phyloP scores from a whole-genome alignment of 1,140 invertebrate species.

The Pachypeltis micranthus region DNA sequence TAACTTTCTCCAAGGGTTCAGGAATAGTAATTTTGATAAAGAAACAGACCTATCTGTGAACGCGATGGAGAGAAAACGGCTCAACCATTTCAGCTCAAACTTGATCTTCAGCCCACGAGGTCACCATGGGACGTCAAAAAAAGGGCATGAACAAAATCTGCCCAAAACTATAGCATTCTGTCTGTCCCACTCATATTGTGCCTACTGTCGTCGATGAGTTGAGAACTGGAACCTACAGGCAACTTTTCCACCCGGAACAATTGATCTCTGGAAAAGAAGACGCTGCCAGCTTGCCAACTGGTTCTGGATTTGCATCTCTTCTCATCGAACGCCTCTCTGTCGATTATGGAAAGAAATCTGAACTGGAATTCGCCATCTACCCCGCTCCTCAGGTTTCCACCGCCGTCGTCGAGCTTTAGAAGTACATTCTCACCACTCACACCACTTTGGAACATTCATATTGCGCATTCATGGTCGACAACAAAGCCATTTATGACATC shows the following conservation, averaged over 20 bases:
- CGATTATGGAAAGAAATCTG: conserved; percentile 56
- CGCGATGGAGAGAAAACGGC: too few relatives aligned
- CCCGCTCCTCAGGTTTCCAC: conserved; percentile 50
- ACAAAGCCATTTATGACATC: conserved; percentile 86
- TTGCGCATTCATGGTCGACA: conserved; percentile 66
- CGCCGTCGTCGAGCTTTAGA: conserved; percentile 61
- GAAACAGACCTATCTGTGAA: too few relatives aligned
- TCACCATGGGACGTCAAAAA: not conserved
- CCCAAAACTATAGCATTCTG: not conserved
- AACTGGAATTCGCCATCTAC: conserved; percentile 55
- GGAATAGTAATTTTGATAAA: not conserved
- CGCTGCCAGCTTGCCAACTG: conserved; percentile 67
- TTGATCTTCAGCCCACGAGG: not conserved
- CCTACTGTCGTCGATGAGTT: conserved; percentile 42
- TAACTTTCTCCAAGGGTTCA: not conserved
- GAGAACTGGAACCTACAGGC: conserved; percentile 55
- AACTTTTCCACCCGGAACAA: conserved; percentile 51
- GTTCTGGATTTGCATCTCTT: conserved; percentile 55
- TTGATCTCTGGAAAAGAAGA: conserved; percentile 52
- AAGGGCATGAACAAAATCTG: not conserved
- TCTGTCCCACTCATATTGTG: too few relatives aligned
- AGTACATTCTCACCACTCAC: conserved; percentile 49
- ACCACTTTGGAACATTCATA: conserved; percentile 53
- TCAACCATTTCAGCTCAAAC: too few relatives aligned
- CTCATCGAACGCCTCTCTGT: conserved; percentile 55